phyloP scores from a whole-genome alignment of 2,797 vertebrate species.

The Rhinoraja longicauda region DNA sequence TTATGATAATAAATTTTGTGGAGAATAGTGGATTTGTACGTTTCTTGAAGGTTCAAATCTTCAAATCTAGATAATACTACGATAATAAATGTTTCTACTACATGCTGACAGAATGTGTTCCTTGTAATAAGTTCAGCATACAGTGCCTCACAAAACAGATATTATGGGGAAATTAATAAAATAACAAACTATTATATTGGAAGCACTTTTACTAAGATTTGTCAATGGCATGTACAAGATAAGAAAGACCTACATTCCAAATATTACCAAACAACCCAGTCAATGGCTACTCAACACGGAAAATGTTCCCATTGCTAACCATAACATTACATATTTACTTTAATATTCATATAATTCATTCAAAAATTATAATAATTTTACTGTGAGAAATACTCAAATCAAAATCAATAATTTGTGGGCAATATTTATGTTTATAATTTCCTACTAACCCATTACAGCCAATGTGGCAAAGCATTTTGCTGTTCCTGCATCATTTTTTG shows the following conservation, averaged over 20 bases:
- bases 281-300: neutral
- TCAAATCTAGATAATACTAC: no score
- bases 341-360: neutral
- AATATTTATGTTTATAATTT: neutral
- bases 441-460: slow-evolving; percentile 87
- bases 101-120: neutral
- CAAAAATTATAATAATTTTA: neutral
- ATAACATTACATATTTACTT: neutral
- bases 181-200: neutral
- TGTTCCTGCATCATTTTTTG: slow-evolving; percentile 89
- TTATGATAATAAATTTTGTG: neutral
- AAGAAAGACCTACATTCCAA: neutral
- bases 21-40: neutral
- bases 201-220: neutral
- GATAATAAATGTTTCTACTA: neutral
- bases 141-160: neutral
- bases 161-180: no score
- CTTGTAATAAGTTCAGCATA: neutral
- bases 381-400: neutral
- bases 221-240: neutral
- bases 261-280: neutral
- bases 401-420: neutral
- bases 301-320: neutral
- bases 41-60: neutral
- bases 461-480: slow-evolving; percentile 84